phyloP scores from a whole-genome alignment of 2,888 invertebrate genomes.

The Eupithecia dodoneata region DNA sequence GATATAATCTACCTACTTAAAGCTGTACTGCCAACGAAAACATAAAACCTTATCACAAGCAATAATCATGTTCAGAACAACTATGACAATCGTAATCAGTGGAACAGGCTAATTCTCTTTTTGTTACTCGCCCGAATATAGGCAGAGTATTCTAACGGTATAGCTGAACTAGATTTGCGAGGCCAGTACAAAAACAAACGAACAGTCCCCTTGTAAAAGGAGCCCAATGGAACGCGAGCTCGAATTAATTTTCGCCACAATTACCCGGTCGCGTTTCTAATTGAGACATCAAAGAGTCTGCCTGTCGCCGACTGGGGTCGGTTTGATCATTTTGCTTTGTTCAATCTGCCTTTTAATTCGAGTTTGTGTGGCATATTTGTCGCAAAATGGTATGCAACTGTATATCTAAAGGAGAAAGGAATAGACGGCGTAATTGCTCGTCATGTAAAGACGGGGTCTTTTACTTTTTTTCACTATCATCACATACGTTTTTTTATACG shows the following conservation, averaged over 20 bases:
- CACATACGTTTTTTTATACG: not conserved
- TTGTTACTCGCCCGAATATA: not conserved
- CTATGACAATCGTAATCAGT: not conserved
- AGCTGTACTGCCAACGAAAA: not conserved
- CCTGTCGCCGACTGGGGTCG: slow-evolving; percentile 56
- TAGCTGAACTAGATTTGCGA: not conserved
- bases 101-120: not conserved
- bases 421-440: not conserved
- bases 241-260: slow-evolving; percentile 82
- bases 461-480: not conserved
- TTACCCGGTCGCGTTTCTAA: slow-evolving; percentile 81
- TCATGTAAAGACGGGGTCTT: not conserved
- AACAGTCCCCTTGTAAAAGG: slow-evolving; percentile 42
- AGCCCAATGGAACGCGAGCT: slow-evolving; percentile 54
- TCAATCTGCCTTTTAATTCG: slow-evolving; percentile 32
- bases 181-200: slow-evolving; percentile 25
- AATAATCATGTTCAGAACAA: not conserved
- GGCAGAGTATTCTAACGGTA: not conserved
- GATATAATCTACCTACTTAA: not conserved
- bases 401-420: slow-evolving; percentile 3
- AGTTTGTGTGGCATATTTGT: slow-evolving; percentile 13
- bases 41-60: not conserved
- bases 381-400: not conserved
- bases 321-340: slow-evolving; percentile 56
- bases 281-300: slow-evolving; percentile 80